Conservation (phyloP, 2,888 invertebrate species). For the Hesperia comma region DNA sequence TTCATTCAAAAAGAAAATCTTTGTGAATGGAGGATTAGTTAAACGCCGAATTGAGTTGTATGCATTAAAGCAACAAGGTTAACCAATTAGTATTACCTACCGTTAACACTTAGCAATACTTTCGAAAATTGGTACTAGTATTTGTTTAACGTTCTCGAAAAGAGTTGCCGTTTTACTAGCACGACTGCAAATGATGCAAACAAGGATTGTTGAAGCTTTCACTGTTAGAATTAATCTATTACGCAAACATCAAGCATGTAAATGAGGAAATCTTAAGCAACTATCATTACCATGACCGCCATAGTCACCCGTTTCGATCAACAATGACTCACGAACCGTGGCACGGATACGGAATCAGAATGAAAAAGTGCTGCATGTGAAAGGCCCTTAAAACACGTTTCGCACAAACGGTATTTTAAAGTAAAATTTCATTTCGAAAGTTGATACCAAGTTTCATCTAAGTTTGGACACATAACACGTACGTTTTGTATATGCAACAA, state of each 20-base stretch:
- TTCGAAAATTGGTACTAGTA: conserved; percentile 16
- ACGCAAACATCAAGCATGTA: conserved; percentile 18
- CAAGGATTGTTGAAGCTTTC: conserved; percentile 25
- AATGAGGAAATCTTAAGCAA: conserved; percentile 27
- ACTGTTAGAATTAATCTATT: conserved; percentile 19
- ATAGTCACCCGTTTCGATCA: conserved; percentile 29
- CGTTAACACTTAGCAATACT: conserved; percentile 23
- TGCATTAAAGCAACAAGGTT: conserved; percentile 10
- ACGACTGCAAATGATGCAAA: conserved; percentile 14
- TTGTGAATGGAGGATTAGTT: background rate
- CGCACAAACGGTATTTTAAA: conserved; percentile 36
- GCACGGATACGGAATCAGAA: conserved; percentile 28
- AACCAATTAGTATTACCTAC: conserved; percentile 22
- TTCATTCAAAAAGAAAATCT: conserved; percentile 2
- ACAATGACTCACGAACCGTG: conserved; percentile 22
- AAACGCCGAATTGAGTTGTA: background rate
- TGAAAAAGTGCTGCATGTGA: conserved; percentile 43
- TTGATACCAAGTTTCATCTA: conserved; percentile 21
- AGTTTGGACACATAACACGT: conserved; percentile 21
- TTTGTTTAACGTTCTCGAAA: conserved; percentile 11
- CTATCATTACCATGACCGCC: conserved; percentile 31
- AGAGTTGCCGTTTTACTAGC: conserved; percentile 5
- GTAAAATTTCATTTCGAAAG: conserved; percentile 29
- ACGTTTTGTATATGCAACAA: conserved; percentile 21
- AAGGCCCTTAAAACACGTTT: conserved; percentile 43